A percentile compares a stretch with the other conserved stretches of the same genome.
phyloP scores from a whole-genome alignment of 2,888 invertebrate genomes.

The Aquatica leii region DNA sequence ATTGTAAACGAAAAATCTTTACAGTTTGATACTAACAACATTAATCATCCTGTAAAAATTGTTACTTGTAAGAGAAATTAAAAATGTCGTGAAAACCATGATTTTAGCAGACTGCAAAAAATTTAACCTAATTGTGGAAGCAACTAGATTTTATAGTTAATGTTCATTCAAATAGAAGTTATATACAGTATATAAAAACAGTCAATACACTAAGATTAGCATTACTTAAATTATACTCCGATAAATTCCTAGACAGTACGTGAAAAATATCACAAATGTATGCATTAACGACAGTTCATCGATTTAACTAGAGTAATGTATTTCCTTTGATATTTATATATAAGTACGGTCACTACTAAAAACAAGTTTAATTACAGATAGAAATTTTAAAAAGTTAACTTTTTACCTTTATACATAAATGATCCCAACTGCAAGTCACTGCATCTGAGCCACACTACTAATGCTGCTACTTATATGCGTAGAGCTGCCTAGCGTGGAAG shows the following conservation, averaged over 20 bases:
- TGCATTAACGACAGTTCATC: constrained; percentile 25
- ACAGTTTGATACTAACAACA: no score
- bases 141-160: constrained; percentile 29
- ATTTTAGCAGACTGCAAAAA: background rate
- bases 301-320: constrained; percentile 23
- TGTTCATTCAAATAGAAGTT: constrained; percentile 19
- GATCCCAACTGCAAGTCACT: constrained; percentile 36
- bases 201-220: constrained; percentile 31
- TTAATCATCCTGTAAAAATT: no score
- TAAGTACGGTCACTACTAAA: constrained; percentile 36
- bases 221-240: constrained; percentile 26
- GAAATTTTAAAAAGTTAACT: background rate
- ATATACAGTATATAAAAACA: constrained; percentile 33
- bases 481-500: constrained; percentile 71
- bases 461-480: constrained; percentile 70
- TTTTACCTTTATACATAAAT: constrained; percentile 13
- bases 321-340: constrained; percentile 18
- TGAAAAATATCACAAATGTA: constrained; percentile 43
- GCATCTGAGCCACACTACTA: constrained; percentile 57
- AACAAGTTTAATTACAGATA: background rate
- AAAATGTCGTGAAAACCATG: no score
- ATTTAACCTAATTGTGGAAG: constrained; percentile 27
- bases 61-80: no score
- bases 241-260: constrained; percentile 36
- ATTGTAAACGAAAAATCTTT: no score